Evolutionary conservation across 2,888 invertebrate species (phyloP).

Genomic region (Nasonovia ribisnigri): DNA sequence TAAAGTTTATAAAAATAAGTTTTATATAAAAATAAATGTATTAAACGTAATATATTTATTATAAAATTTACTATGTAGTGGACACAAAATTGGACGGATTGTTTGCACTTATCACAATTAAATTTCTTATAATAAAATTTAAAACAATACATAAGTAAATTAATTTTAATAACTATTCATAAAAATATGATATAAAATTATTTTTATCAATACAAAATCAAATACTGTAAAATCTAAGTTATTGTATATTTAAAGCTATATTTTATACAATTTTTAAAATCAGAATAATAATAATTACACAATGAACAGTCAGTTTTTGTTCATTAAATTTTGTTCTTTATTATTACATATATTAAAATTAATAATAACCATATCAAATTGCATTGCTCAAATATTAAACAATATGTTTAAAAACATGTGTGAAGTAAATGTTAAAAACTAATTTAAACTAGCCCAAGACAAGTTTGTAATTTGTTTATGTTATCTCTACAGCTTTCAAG

Average conservation of each 20-base stretch:
- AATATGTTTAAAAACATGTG: background rate
- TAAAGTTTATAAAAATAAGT: background rate
- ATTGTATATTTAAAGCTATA: background rate
- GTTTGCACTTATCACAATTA: background rate
- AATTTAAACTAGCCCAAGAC: background rate
- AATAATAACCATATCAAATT: background rate
- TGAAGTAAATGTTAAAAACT: background rate
- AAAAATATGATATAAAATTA: background rate
- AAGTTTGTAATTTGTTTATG: background rate
- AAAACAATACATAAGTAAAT: background rate
- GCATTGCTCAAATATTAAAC: background rate
- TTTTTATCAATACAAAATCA: slow-evolving; percentile 7
- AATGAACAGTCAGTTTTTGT: background rate
- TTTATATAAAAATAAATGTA: background rate
- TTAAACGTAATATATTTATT: background rate
- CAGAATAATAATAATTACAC: background rate
- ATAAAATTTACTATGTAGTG: background rate
- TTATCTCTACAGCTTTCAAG: background rate
- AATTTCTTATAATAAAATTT: background rate
- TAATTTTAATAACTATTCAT: background rate
- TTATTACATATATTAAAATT: background rate
- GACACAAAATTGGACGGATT: background rate
- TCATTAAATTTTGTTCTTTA: background rate
- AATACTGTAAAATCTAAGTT: background rate
- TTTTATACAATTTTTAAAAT: background rate